Evolutionary conservation across 2,113 vertebrate genomes (phyloP), one percentile per base, ranked within the genome.

Genomic region (Callospermophilus lateralis): DNA sequence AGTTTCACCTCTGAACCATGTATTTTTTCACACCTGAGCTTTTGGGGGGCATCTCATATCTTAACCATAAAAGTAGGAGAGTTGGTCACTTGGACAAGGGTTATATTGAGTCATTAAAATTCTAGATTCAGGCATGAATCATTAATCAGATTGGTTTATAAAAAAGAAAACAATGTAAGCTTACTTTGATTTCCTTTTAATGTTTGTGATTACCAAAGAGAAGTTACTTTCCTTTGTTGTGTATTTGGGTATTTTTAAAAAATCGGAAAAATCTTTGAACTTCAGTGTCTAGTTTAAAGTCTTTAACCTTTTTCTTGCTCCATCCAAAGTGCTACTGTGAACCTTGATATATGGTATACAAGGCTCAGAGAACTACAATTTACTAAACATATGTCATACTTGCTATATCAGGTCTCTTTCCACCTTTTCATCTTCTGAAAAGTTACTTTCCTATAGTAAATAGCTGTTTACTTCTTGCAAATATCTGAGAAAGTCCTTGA

Each of bases 211-310:
- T 68, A 45, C 77, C 93, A 94, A 90, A 94, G 55, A 89, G 32
- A 16, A 68, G 3, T 55, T 53, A 24, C 13, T 48, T 94, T 94
- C 61, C 48, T 97, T 84, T 51, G n/a, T 92, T 92, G 12, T 73
- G 3, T 22, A 63, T 51, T 55, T 51, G 92, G 81, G 24, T 68
- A 70, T 48, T 48, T 79, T 76, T 63, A 86, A 13, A 95, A 72
- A 90, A 83, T 51, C 76, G 61, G 20, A 51, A 61, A 74, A 61
- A 88, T 45, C 51, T 39, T 24, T 65, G 68, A 10, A 74, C 20
- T 84, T 93, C 70, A 34, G 30, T 45, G 24, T 72, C 74, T 26
- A n/a, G 6, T 32, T 76, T 72, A 78, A 93, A 90, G 22, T 39
- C 53, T 19, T 92, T 78, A 61, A 55, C 28, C 28, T 55, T 87